Base-by-base conservation (phyloP, 2,797 vertebrate species). In the Lacerta agilis region DNA sequence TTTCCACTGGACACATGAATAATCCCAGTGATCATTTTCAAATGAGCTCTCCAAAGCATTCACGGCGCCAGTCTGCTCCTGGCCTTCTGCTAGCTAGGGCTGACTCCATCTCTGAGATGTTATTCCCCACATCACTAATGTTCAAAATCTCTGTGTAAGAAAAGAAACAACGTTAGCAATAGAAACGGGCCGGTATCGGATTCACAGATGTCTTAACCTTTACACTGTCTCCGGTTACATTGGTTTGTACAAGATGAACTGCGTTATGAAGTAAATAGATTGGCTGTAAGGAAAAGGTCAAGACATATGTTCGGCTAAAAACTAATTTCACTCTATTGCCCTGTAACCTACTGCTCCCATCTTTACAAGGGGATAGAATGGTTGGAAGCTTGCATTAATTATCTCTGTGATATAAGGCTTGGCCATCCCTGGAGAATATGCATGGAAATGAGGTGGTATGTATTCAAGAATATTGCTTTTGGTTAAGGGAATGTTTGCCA, bases 251-350 rank as follows among this genome's bases (percentile, higher is more conserved):
- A 97, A 97, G 97, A 96, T 96, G 97, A 98, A 98, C 97, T 97
- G 96, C 97, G 97, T 98, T 98, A 97, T 96, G 98, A 98, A 98
- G 98, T 98, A 98, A 98, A 99, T 98, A 98, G 97, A 98, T 97
- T 96, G 97, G 97, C 97, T 97, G 95, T 95, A 96, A 96, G 96
- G 96, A 99, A 89, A 99, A 99, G 98, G 98, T 99, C 98, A 98
- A 94, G 97, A 98, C 98, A 98, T 97, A 96, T 98, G 98, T 98
- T 98, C 98, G 95, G 96, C 96, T 97, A 97, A 98, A 98, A 98
- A 98, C 96, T 97, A 97, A 97, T 97, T 97, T 98, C 97, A 97
- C 96, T 97, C 97, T 97, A 97, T 97, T 97, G 97, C 97, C 96
- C 95, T 97, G 92, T 97, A 96, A 96, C 97, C 97, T 95, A 90